Evolutionary conservation across 1,140 invertebrate species (phyloP).

Genomic region (Megalonaias nervosa): DNA sequence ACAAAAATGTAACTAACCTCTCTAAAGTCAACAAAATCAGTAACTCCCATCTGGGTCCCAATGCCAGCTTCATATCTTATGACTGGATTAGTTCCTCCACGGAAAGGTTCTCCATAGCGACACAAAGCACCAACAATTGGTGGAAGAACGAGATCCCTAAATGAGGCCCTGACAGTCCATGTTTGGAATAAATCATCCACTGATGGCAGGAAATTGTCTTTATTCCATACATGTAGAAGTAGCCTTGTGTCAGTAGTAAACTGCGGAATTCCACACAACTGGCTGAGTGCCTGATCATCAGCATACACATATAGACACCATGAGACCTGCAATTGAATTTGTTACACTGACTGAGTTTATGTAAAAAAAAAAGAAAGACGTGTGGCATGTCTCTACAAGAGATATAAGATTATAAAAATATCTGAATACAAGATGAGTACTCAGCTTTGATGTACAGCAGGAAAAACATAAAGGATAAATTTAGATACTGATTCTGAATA

Average conservation of each 20-base stretch:
- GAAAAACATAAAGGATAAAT: background rate
- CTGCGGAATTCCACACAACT: slow-evolving; percentile 37
- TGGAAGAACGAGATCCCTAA: slow-evolving; percentile 36
- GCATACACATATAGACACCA: slow-evolving; percentile 30
- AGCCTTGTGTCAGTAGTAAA: slow-evolving; percentile 20
- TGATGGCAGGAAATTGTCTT: slow-evolving; percentile 32
- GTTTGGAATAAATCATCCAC: slow-evolving; percentile 15
- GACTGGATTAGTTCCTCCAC: slow-evolving; percentile 37
- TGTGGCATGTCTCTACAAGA: background rate
- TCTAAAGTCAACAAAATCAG: slow-evolving; percentile 21
- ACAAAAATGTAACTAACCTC: slow-evolving; percentile 21
- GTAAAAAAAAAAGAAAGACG: background rate
- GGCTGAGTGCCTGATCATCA: slow-evolving; percentile 7
- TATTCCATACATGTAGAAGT: slow-evolving; percentile 38
- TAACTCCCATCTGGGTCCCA: background rate
- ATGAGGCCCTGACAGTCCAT: slow-evolving; percentile 28
- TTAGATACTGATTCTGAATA: background rate
- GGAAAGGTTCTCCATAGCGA: slow-evolving; percentile 41
- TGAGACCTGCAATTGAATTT: slow-evolving; percentile 22
- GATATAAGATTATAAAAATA: background rate
- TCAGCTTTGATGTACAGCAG: background rate
- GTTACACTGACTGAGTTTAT: background rate
- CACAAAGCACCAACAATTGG: slow-evolving; percentile 22
- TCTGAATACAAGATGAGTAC: background rate
- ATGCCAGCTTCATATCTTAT: slow-evolving; percentile 43